Conservation (phyloP, 2,113 vertebrate species). For the Hydrolagus affinis region DNA sequence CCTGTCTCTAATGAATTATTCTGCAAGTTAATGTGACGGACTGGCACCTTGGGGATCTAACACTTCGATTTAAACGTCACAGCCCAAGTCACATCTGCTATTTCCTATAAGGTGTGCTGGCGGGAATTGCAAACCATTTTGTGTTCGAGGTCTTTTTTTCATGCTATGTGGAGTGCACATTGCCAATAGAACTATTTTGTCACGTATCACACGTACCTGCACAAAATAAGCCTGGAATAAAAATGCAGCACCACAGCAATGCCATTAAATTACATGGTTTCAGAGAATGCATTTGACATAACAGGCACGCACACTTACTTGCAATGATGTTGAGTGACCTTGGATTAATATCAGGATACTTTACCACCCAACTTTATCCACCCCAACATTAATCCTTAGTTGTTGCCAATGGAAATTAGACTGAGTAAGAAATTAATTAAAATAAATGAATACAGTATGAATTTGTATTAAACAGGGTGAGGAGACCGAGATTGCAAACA, state of each 20-base stretch:
- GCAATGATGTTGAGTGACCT: background rate
- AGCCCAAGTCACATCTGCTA: no score
- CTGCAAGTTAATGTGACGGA: no score
- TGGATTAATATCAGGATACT: background rate
- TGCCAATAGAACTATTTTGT: background rate
- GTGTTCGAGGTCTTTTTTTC: background rate
- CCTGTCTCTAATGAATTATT: no score
- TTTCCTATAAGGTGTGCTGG: no score
- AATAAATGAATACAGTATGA: background rate
- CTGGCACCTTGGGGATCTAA: no score
- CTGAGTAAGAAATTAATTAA: background rate
- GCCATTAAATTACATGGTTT: background rate
- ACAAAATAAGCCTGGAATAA: constrained; percentile 9
- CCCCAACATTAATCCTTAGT: background rate
- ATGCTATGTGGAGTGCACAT: background rate
- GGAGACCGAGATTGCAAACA: background rate
- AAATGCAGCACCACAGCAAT: background rate
- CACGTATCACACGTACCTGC: background rate
- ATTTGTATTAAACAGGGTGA: background rate
- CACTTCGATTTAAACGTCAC: no score
- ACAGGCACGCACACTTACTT: background rate
- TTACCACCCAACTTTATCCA: background rate
- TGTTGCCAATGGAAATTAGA: background rate
- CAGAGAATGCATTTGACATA: background rate
- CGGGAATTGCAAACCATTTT: background rate